Evolutionary conservation across 2,888 invertebrate genomes (phyloP), one percentile per base, ranked within the genome.

Genomic region (Mimumesa dahlbomi): DNA sequence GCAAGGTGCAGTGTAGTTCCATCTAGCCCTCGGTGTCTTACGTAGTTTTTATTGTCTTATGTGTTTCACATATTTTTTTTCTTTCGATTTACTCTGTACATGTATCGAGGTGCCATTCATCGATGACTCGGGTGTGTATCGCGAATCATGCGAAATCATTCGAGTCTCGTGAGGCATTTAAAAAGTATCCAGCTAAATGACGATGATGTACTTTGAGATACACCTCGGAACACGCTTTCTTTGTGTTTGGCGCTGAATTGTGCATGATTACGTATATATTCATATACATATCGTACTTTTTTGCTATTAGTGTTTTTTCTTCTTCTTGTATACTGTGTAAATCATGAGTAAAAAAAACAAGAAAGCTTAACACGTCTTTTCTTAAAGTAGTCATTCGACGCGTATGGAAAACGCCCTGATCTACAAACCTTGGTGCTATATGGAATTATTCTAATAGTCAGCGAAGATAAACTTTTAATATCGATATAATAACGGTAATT

Each of bases 1-100:
- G 93, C 93, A 93, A 93, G 93, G 93, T 93, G 91, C 91, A 93
- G 91, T 91, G 91, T 92, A 92, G 92, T 92, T 91, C 89, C 88
- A 89, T 89, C 86, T 89, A 89, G 89, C 88, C 88, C 88, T 89
- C 84, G 88, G 88, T 89, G 87, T 89, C 85, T 85, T 87, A 85
- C 81, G 84, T 87, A 85, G 84, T 84, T 85, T 76, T 83, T 83
- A 84, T 83, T 85, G 73, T 84, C 81, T 82, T 82, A 73, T 77
- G 75, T 79, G 63, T 75, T 65, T 65, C 53, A 52, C 22, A 57
- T 48, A 49, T 70, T 31, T 53, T 21, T 63, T 43, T 63, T 67
- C 62, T 65, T 25, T 7, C 25, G 6, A 5, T 25, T 64, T 34
- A 36, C 38, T 48, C 16, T 61, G 70, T 53, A 49, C 38, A 25